Conservation (phyloP, 2,113 vertebrate genomes). For the Pantherophis guttatus region DNA sequence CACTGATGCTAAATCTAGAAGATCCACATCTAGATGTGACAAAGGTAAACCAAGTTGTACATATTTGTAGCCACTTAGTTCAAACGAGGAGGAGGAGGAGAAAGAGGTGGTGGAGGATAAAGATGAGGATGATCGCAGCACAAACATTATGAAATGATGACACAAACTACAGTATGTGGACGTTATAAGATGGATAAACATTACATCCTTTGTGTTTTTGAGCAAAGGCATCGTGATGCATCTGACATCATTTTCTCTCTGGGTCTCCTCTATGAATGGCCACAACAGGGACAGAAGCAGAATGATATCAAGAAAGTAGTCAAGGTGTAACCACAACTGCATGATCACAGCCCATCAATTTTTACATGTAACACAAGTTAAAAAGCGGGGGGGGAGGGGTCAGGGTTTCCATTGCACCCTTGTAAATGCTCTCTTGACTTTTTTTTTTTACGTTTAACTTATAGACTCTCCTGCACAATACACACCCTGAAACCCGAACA, state of each 20-base stretch:
- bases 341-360: neutral
- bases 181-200: neutral
- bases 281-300: neutral
- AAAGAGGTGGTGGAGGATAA: no score
- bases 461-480: neutral
- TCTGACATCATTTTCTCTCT: neutral
- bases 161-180: neutral
- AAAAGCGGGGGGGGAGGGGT: no score
- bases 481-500: neutral
- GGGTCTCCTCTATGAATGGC: neutral
- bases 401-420: neutral
- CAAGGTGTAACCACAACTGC: neutral
- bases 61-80: neutral
- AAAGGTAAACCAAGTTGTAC: neutral
- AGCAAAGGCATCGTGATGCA: neutral
- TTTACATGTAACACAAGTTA: neutral
- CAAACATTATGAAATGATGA: neutral
- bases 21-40: neutral
- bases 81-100: neutral
- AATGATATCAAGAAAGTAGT: neutral
- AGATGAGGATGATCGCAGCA: neutral
- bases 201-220: neutral
- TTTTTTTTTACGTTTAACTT: neutral
- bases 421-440: neutral
- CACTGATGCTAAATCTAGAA: constrained; percentile 24